Percentiles rank a stretch among this genome's conserved stretches.
These are phyloP conservation scores for Dicentrarchus labrax DNA, from an alignment of 2,113 vertebrate genomes.

Conservation along the genomic window DNA sequence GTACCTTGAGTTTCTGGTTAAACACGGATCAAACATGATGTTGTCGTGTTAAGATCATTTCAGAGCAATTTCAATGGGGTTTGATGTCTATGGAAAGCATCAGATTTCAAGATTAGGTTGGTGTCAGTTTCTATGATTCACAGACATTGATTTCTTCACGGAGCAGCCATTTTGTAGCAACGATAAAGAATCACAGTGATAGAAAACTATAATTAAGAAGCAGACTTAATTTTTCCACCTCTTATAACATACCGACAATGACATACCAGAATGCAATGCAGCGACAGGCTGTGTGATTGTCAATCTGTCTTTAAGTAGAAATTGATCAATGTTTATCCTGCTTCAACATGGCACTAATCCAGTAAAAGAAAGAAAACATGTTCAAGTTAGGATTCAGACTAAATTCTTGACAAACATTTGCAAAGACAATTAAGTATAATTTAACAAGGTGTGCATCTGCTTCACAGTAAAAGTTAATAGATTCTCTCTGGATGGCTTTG, in stretches of 20 bases:
- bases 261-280: background rate
- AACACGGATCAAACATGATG: background rate
- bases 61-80: background rate
- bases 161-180: background rate
- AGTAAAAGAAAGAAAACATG: background rate
- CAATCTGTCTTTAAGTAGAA: background rate
- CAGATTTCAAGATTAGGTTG: background rate
- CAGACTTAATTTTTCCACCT: background rate
- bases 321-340: constrained; percentile 1
- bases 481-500: background rate
- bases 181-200: background rate
- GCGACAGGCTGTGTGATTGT: background rate
- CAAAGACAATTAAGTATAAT: constrained; percentile 8
- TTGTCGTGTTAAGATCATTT: background rate
- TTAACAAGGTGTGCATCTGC: constrained; percentile 24
- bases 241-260: background rate
- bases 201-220: background rate
- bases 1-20: background rate
- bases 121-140: too few relatives aligned
- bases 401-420: constrained; percentile 13
- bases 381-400: background rate
- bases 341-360: background rate
- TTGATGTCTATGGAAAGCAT: background rate
- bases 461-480: background rate
- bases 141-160: background rate